Evolutionary conservation across 2,888 invertebrate species (phyloP).

Genomic region (Itoplectis maculator): DNA sequence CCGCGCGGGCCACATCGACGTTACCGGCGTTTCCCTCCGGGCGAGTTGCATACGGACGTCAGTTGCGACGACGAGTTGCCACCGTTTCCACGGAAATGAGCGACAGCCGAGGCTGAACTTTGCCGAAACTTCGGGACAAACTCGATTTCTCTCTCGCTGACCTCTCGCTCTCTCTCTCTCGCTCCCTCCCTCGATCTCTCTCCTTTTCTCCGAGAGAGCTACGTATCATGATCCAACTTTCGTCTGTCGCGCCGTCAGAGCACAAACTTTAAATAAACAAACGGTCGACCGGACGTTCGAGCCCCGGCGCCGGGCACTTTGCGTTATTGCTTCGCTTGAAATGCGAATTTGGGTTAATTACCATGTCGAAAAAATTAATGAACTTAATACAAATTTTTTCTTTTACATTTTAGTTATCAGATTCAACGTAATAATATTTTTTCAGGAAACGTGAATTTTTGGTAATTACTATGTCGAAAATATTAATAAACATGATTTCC

Average conservation of each 20-base stretch:
- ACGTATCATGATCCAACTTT: conserved; percentile 1
- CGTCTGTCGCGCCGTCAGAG: background rate
- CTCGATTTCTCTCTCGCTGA: background rate
- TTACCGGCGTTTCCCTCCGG: too few species aligned
- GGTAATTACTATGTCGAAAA: too few species aligned
- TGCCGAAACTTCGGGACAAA: conserved; percentile 1
- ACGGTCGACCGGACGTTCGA: background rate
- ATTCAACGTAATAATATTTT: too few species aligned
- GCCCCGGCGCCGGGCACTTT: background rate
- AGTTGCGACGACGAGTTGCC: conserved; percentile 3
- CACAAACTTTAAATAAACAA: background rate
- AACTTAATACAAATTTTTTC: too few species aligned
- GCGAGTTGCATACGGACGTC: background rate
- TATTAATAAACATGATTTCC: too few species aligned
- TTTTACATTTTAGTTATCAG: too few species aligned
- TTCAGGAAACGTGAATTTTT: background rate
- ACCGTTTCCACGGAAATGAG: background rate
- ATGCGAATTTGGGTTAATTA: background rate
- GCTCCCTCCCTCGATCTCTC: too few species aligned
- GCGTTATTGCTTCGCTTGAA: background rate
- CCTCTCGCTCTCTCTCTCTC: too few species aligned
- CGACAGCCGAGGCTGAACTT: conserved; percentile 10
- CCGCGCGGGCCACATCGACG: background rate
- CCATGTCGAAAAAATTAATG: too few species aligned
- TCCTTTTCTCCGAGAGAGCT: too few species aligned